Evolutionary conservation across 2,888 invertebrate species (phyloP), one percentile per base, ranked within the genome.

Genomic region (Didymodactylos carnosus): DNA sequence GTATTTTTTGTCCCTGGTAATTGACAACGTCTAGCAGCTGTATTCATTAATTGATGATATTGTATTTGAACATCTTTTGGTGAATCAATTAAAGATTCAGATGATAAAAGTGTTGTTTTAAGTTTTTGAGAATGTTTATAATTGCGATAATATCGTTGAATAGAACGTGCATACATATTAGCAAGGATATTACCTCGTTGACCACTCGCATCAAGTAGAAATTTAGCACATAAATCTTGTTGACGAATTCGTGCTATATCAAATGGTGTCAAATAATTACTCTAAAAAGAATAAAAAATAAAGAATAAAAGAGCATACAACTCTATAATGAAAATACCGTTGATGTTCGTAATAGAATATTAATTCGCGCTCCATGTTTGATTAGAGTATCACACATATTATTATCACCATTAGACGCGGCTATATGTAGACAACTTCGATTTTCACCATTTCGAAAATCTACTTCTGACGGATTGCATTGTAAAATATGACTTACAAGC

Each of bases 391-490:
- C 92, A 83, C 94, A 93, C 84, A 94, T 89, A 82, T 94, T 94
- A 7, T 94, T 88, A 81, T 94, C 91, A 79, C 95, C 94, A 79
- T 91, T 90, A 70, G 92, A 87, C 13, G 94, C 93, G 1, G 95
- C 94, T 76, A 97, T 89, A 83, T 98, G 97, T 62, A 98, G 84
- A 27, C 93, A 89, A 29, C 92, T 92, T 76, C 93, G 88, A 0
- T 95, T 95, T 80, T 93, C 93, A 79, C 91, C 91, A 81, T 95
- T 95, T 6, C 90, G 78, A n/a, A 89, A 70, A 89, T 90, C 83
- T 88, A 94, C 71, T 88, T 89, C 78, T 7, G 90, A 90, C 1
- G 91, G 90, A 76, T 27, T 69, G 16, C 43, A 43, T 35, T 62
- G 27, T 23, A 27, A 25, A 2, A 71, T 46, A 35, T 5, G 27